Evolutionary conservation across 2,797 vertebrate genomes (phyloP).

Genomic region (Crotalus adamanteus): DNA sequence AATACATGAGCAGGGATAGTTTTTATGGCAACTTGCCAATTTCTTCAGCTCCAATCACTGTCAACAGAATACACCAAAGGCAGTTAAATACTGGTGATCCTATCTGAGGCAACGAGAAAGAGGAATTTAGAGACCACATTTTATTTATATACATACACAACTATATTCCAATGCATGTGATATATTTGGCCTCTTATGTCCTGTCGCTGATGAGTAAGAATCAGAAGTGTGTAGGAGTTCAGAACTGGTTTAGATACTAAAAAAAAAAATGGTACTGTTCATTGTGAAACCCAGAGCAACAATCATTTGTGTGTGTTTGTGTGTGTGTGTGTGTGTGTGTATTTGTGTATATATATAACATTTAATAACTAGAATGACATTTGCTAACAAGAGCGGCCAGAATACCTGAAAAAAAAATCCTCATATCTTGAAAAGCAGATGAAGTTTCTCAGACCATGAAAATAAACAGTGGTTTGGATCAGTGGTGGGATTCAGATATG

Average conservation of each 20-base stretch:
- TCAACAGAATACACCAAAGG: constrained; percentile 34
- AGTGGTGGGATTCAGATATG: too few relatives aligned
- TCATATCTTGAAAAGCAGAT: neutral
- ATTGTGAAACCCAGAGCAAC: constrained; percentile 62
- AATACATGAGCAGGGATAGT: neutral
- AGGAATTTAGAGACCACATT: constrained; percentile 56
- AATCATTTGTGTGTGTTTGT: constrained; percentile 17
- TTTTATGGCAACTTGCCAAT: constrained; percentile 21
- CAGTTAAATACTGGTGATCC: constrained; percentile 52
- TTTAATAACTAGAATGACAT: constrained; percentile 28
- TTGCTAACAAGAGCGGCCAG: neutral
- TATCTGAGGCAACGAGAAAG: constrained; percentile 38
- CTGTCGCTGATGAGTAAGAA: constrained; percentile 60
- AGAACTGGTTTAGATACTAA: constrained; percentile 56
- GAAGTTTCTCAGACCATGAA: neutral
- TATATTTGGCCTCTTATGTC: constrained; percentile 65
- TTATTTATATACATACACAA: constrained; percentile 45
- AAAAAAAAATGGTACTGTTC: constrained; percentile 54
- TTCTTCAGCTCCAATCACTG: neutral
- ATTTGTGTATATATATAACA: neutral
- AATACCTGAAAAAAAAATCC: neutral
- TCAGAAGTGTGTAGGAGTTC: constrained; percentile 55
- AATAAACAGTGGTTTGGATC: neutral
- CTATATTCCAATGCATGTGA: constrained; percentile 68
- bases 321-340: neutral